Evolutionary conservation across 2,113 vertebrate species (phyloP).

Genomic region (Alosa alosa): DNA sequence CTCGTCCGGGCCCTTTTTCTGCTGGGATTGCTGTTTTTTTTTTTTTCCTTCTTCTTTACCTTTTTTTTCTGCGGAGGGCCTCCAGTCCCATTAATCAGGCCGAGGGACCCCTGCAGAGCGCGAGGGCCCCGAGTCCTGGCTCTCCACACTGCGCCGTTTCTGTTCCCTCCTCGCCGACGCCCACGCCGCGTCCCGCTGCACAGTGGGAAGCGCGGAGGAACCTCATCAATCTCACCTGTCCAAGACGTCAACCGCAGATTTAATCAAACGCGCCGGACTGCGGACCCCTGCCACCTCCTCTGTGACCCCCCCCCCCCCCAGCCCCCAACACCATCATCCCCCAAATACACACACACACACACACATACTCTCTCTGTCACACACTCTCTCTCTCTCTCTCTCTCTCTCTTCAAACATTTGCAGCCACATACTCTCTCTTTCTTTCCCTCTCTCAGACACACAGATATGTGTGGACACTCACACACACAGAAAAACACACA

Average conservation of each 20-base stretch:
- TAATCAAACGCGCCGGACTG: constrained; percentile 76
- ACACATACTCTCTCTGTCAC: constrained; percentile 19
- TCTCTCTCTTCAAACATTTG: constrained; percentile 37
- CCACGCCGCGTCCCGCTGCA: constrained; percentile 67
- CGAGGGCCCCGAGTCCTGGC: constrained; percentile 72
- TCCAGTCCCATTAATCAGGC: constrained; percentile 93
- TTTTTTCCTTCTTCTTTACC: background rate
- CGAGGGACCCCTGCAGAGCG: constrained; percentile 70
- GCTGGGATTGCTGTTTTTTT: constrained; percentile 71
- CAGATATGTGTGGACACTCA: background rate
- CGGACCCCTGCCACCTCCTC: constrained; percentile 52
- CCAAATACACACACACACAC: constrained; percentile 50
- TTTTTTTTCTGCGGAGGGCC: constrained; percentile 64
- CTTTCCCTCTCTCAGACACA: background rate
- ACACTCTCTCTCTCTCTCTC: background rate
- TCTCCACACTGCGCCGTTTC: constrained; percentile 79
- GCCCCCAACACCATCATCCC: constrained; percentile 47
- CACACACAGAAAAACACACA: background rate
- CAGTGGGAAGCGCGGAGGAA: constrained; percentile 91
- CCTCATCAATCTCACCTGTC: constrained; percentile 97
- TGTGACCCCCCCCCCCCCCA: constrained; percentile 70
- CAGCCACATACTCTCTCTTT: constrained; percentile 59
- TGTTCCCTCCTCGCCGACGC: constrained; percentile 65
- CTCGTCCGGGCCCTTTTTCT: constrained; percentile 59
- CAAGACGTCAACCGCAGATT: constrained; percentile 82